Conservation (phyloP, 2,113 vertebrate genomes). For the Danio rerio region GRCz12tu NC_133196.1:22480001-22480500, state of each 20-base stretch:
- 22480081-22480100: slow-evolving; percentile 57
- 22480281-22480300: slow-evolving; percentile 82
- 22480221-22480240: slow-evolving; percentile 82
- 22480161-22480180: slow-evolving; percentile 79
- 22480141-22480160: slow-evolving; percentile 50
- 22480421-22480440: slow-evolving; percentile 79
- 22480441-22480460: slow-evolving; percentile 80
- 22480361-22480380: slow-evolving; percentile 34
- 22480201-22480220: slow-evolving; percentile 87
- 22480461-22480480: slow-evolving; percentile 85
- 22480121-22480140: slow-evolving; percentile 1
- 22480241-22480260: slow-evolving; percentile 87
- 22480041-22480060: slow-evolving; percentile 15
- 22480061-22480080: slow-evolving; percentile 65
- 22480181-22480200: slow-evolving; percentile 88
- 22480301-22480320: slow-evolving; percentile 92
- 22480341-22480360: not conserved
- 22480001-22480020: slow-evolving; percentile 84
- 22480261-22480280: slow-evolving; percentile 80
- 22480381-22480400: slow-evolving; percentile 71
- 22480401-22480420: slow-evolving; percentile 83
- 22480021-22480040: slow-evolving; percentile 66
- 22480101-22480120: slow-evolving; percentile 50
- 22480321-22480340: slow-evolving; percentile 52
- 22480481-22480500: slow-evolving; percentile 83